A percentile compares a stretch with the other conserved stretches of the same genome.
phyloP scores from a whole-genome alignment of 2,797 vertebrate species.

The Mormyrus proboscirostris region DNA sequence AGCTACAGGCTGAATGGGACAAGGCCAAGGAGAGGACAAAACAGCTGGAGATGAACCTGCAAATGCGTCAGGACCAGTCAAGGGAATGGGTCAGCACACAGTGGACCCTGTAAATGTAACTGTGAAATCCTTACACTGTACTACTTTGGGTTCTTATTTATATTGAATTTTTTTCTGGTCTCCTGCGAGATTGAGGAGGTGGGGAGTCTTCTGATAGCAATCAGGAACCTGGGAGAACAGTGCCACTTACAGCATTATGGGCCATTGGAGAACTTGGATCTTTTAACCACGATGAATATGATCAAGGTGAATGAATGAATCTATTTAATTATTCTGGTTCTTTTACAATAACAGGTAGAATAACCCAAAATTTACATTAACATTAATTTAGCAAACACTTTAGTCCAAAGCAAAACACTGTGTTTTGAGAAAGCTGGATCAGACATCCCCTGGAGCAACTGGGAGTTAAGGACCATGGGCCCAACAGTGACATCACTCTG shows the following conservation, averaged over 20 bases:
- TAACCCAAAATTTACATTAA: background rate
- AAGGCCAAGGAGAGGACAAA: slow-evolving; percentile 50
- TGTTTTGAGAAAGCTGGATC: background rate
- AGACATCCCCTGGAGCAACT: background rate
- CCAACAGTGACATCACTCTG: background rate
- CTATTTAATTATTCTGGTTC: background rate
- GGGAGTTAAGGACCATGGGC: background rate
- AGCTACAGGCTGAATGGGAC: slow-evolving; percentile 57
- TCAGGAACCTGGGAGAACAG: slow-evolving; percentile 59
- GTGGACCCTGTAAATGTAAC: background rate
- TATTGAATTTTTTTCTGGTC: background rate
- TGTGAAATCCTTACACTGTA: background rate
- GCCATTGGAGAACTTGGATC: slow-evolving; percentile 44
- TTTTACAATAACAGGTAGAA: background rate
- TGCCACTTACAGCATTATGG: slow-evolving; percentile 56
- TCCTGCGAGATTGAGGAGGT: slow-evolving; percentile 52
- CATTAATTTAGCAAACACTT: background rate
- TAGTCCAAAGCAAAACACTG: background rate
- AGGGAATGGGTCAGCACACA: slow-evolving; percentile 53
- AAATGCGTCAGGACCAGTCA: slow-evolving; percentile 49
- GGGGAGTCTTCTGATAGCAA: slow-evolving; percentile 51
- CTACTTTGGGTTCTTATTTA: background rate
- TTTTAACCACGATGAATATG: slow-evolving; percentile 58
- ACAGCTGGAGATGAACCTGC: slow-evolving; percentile 50
- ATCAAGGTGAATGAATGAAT: slow-evolving; percentile 57